Conservation (phyloP, 2,113 vertebrate genomes). For the Paedocypris sp. region DNA sequence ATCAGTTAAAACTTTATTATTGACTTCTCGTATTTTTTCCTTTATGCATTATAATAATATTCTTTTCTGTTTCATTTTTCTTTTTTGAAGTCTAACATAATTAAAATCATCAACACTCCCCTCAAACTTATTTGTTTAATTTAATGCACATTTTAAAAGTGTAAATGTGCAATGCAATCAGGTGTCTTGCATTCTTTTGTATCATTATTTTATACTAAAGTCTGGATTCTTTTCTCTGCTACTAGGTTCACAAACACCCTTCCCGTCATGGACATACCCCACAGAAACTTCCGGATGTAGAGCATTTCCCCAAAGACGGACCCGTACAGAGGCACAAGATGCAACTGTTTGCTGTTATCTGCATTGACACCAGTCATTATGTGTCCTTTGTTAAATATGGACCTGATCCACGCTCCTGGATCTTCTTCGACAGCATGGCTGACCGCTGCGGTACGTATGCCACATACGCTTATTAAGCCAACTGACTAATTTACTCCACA, state of each 20-base stretch:
- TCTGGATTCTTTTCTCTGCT: not conserved
- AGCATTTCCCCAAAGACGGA: not conserved
- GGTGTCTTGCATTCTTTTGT: not conserved
- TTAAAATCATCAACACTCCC: too few species aligned
- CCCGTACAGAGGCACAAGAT: slow-evolving; percentile 42
- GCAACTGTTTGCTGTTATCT: slow-evolving; percentile 67
- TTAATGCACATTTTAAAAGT: too few species aligned
- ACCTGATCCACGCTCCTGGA: slow-evolving; percentile 53
- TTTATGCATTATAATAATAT: too few species aligned
- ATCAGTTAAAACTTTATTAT: too few species aligned
- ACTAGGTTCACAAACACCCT: slow-evolving; percentile 56
- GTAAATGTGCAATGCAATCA: too few species aligned
- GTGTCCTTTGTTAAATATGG: slow-evolving; percentile 69
- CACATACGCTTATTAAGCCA: too few species aligned
- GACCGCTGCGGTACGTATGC: slow-evolving; percentile 57
- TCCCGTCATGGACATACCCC: slow-evolving; percentile 46
- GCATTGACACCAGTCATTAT: slow-evolving; percentile 71
- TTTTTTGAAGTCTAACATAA: too few species aligned
- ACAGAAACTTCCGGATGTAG: slow-evolving; percentile 35
- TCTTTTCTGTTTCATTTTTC: not conserved
- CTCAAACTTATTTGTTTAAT: too few species aligned
- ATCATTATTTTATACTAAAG: not conserved
- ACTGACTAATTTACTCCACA: not conserved
- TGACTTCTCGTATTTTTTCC: too few species aligned
- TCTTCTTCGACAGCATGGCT: slow-evolving; percentile 75